Percentiles rank a stretch among this genome's conserved stretches.
These are phyloP conservation scores for Odontophorus gujanensis DNA, from an alignment of 2,113 vertebrate species.

Conservation along the genomic window DNA sequence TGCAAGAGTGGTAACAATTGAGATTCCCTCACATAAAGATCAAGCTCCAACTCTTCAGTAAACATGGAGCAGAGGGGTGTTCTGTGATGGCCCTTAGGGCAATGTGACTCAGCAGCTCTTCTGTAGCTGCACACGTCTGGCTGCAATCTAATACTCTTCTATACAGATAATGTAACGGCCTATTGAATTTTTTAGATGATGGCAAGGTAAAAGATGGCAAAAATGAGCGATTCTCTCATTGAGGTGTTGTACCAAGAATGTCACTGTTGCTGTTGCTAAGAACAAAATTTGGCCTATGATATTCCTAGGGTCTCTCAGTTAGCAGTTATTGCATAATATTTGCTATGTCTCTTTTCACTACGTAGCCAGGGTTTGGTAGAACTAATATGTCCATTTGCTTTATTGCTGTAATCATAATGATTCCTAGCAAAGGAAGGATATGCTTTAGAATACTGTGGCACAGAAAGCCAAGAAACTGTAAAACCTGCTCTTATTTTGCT, in stretches of 20 bases:
- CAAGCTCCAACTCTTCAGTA: not conserved
- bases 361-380: not conserved
- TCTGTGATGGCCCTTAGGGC: not conserved
- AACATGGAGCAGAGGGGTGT: not conserved
- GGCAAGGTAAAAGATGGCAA: not conserved
- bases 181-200: not conserved
- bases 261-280: not conserved
- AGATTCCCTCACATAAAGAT: not conserved
- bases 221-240: not conserved
- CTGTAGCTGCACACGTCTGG: not conserved
- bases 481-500: constrained; percentile 59
- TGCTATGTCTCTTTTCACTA: not conserved
- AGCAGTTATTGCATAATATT: not conserved
- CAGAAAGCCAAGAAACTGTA: constrained; percentile 12
- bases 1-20: not conserved
- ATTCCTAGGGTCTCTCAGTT: not conserved
- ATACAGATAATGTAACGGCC: not conserved
- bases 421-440: not conserved
- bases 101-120: not conserved
- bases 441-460: not conserved
- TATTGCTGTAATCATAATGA: not conserved
- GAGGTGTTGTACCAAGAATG: not conserved
- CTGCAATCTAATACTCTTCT: not conserved
- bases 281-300: not conserved
- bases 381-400: not conserved